Conservation (phyloP, 2,797 vertebrate species). For the Heterohyrax brucei region DNA sequence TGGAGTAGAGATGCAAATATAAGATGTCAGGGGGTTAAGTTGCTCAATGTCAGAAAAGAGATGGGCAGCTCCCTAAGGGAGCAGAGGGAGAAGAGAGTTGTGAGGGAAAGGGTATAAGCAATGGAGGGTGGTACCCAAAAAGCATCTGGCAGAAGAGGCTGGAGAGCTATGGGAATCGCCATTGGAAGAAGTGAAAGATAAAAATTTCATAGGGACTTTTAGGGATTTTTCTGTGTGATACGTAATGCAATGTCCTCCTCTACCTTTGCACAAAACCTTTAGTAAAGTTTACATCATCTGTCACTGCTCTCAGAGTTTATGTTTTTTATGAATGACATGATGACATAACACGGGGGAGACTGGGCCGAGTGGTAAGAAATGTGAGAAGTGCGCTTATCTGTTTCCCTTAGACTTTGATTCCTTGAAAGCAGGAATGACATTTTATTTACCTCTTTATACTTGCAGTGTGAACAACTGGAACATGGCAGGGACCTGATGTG, state of each 20-base stretch:
- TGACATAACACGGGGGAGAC: neutral
- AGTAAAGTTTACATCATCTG: neutral
- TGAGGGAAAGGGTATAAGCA: neutral
- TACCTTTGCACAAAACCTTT: neutral
- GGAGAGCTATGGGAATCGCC: neutral
- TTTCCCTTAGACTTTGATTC: neutral
- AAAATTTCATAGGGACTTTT: neutral
- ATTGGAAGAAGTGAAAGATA: neutral
- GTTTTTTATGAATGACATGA: neutral
- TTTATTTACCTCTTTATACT: neutral
- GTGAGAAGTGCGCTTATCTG: neutral
- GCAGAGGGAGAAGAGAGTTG: neutral
- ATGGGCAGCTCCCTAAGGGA: neutral
- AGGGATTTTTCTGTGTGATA: neutral
- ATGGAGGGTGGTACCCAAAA: neutral
- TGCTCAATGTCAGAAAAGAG: slow-evolving; percentile 32
- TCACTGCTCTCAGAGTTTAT: neutral
- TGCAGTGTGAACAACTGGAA: neutral
- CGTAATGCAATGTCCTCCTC: neutral
- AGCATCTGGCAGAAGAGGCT: neutral
- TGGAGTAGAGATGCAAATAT: neutral
- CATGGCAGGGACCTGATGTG: neutral
- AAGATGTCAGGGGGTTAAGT: slow-evolving; percentile 14
- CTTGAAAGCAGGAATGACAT: neutral
- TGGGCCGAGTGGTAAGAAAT: neutral